Evolutionary conservation across 2,113 vertebrate species (phyloP).

Genomic region (Archocentrus centrarchus): DNA sequence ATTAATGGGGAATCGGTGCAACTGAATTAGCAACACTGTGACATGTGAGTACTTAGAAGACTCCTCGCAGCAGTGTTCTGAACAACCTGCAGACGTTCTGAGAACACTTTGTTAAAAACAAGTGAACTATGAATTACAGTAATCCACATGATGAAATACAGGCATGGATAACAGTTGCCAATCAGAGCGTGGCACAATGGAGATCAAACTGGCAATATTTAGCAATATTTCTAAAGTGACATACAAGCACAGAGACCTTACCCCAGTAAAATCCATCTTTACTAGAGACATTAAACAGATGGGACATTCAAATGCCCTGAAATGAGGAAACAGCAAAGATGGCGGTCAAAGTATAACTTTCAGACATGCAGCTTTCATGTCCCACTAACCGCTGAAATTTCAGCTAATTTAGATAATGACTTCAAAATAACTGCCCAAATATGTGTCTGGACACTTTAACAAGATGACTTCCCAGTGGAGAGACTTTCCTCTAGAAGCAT

Average conservation of each 20-base stretch:
- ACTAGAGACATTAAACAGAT: not conserved
- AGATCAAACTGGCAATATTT: not conserved
- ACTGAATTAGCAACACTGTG: not conserved
- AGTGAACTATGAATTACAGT: not conserved
- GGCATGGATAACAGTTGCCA: not conserved
- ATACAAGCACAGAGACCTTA: not conserved
- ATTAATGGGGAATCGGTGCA: accelerated
- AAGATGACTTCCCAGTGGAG: not conserved
- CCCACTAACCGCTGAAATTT: not conserved
- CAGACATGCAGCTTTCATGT: not conserved
- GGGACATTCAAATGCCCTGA: not conserved
- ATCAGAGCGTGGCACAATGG: not conserved
- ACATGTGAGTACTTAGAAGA: not conserved
- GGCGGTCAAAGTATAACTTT: not conserved
- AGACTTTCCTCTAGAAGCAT: not conserved
- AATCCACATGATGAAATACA: not conserved
- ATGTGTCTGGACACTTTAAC: not conserved
- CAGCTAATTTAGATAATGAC: not conserved
- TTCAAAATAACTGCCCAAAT: not conserved
- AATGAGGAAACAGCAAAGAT: not conserved
- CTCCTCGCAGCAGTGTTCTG: not conserved
- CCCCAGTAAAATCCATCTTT: not conserved
- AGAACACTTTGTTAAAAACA: not conserved
- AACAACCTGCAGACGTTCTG: not conserved
- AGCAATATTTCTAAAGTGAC: not conserved